Evolutionary conservation across 1,140 invertebrate species (phyloP), one percentile per base, ranked within the genome.

Genomic region (Saxidomus purpurata): DNA sequence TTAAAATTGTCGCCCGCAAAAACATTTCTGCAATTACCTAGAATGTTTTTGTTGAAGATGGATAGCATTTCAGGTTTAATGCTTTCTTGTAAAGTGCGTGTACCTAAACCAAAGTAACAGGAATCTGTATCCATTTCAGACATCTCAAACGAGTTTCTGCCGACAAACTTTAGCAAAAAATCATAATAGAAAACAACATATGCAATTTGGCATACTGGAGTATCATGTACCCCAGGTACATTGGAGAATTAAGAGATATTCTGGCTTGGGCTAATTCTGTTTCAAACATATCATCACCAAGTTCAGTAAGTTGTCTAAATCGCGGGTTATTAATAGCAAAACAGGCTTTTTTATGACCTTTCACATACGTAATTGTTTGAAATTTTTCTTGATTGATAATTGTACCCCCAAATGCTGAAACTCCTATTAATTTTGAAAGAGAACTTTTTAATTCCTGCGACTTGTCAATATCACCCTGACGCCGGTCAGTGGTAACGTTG

Each of bases 401-500:
- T n/a, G n/a, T n/a, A n/a, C n/a, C 38, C 25, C n/a, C n/a, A n/a
- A n/a, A n/a, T 22, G 52, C 52, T 22, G 19, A 55, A 3, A 55
- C 52, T 55, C 52, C 6, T 11, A 55, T 22, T 22, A 55, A 55
- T 55, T 55, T 55, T 19, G 6, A 55, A 13, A 55, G n/a, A 55
- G 52, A 55, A 22, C 52, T 55, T 55, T 55, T 55, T 3, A 55
- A 22, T 55, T 55, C 52, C n/a, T 63, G 55, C 17, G 34, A 36
- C 8, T 47, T 63, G 52, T 82, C 61, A 0, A 31, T 28, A 59
- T 92, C 92, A 25, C 89, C 90, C 25, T 25, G 4, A 38, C 92
- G 82, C 13, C 90, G 52, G 6, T 83, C 87, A 36, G 88, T 31
- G 36, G 83, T 89, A 15, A 92, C 90, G 11, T 89, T 76, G 9